phyloP scores from a whole-genome alignment of 1,140 invertebrate species.

The Drosophila dunni region DNA sequence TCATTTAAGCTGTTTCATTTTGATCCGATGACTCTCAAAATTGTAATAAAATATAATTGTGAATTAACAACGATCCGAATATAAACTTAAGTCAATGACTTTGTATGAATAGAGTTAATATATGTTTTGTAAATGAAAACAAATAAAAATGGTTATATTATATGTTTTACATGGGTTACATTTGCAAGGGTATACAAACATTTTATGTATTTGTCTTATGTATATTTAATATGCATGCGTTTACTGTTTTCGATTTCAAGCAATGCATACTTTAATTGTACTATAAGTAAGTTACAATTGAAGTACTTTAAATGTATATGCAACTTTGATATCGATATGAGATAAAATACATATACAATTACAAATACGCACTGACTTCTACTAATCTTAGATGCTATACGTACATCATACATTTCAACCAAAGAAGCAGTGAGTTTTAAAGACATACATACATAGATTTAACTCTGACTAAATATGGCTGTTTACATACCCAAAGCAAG shows the following conservation, averaged over 20 bases:
- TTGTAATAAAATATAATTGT: not conserved
- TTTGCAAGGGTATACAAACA: slow-evolving; percentile 31
- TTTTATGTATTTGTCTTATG: slow-evolving; percentile 35
- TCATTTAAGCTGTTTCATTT: not conserved
- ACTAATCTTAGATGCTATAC: slow-evolving; percentile 46
- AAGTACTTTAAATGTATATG: not conserved
- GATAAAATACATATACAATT: slow-evolving; percentile 31
- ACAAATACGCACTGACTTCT: slow-evolving; percentile 27
- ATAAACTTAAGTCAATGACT: not conserved
- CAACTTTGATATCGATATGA: slow-evolving; percentile 30
- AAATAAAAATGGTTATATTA: not conserved
- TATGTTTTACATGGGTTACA: slow-evolving; percentile 9
- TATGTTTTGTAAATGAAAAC: not conserved
- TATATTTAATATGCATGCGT: slow-evolving; percentile 32
- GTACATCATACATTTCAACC: slow-evolving; percentile 14
- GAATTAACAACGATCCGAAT: not conserved
- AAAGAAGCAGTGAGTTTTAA: slow-evolving; percentile 31
- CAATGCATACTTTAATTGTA: slow-evolving; percentile 62
- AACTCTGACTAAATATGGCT: not conserved
- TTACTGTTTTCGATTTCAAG: slow-evolving; percentile 38
- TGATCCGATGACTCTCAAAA: not conserved
- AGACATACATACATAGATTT: slow-evolving; percentile 31
- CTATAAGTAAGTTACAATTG: slow-evolving; percentile 58
- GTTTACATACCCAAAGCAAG: no score
- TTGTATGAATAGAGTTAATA: not conserved